Evolutionary conservation across 1,140 invertebrate genomes (phyloP), one percentile per base, ranked within the genome.

Genomic region (Triops longicaudatus): DNA sequence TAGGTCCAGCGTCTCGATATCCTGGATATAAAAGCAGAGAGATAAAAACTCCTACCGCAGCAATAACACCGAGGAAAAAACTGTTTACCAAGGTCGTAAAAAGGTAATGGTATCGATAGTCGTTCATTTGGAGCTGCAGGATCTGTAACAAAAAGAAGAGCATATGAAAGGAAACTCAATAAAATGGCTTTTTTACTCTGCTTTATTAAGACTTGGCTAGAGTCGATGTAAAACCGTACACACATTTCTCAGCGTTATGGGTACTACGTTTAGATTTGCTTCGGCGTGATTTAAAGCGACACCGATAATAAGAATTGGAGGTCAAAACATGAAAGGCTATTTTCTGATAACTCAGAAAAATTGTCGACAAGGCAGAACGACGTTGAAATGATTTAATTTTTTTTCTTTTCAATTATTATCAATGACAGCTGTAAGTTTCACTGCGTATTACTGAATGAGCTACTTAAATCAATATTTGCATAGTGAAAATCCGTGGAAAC

Each of bases 61-160:
- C 12, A 41, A 74, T 3, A 72, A 72, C 4, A 6, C 42, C 26
- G 26, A 7, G 31, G 31, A 50, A 74, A 75, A 72, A 44, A 76
- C 27, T 73, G 63, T 92, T 93, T 89, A 95, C 94, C 84, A 96
- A 95, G 26, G 92, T 95, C 26, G 94, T 95, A 81, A 96, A 96
- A 85, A 96, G 90, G 83, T 96, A 97, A 84, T 97, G 94, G 83
- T 96, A 96, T 83, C 92, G 88, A 83, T 94, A 93, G 83, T 95
- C 94, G 83, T 96, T 96, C 94, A 96, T 96, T 80, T 96, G 93
- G 17, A 95, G 84, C 83, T 96, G 93, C 43, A 96, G 85, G 82
- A 96, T 94, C 94, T 96, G 88, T 73, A 63, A 63, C 22, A 63
- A 63, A 63, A 63, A 63, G 22, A 17, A 22, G 50, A 63, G n/a